Evolutionary conservation across 53 echinoderm and acorn worm species (phyloP).

Genomic region (Patiria pectinifera): DNA sequence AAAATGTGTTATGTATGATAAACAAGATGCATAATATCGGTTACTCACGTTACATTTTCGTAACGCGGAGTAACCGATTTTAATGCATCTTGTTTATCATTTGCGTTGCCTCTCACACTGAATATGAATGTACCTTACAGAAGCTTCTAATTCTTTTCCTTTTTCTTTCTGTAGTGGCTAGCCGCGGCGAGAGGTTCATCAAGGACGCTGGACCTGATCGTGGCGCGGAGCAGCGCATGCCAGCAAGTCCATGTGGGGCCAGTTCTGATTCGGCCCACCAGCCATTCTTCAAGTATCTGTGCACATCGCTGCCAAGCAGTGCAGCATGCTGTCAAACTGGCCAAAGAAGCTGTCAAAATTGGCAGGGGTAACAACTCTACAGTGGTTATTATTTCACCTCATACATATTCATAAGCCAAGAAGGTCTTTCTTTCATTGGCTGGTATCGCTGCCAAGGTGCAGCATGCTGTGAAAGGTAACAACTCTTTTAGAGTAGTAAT

Average conservation of each 20-base stretch:
- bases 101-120: too few relatives aligned
- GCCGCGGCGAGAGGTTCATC: slow-evolving; percentile 87
- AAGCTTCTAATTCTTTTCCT: neutral
- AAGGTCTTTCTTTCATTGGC: too few relatives aligned
- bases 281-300: slow-evolving; percentile 97
- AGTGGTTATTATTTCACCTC: too few relatives aligned
- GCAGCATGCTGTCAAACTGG: slow-evolving; percentile 79
- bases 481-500: too few relatives aligned
- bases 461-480: slow-evolving; percentile 87
- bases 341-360: slow-evolving; percentile 96
- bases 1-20: too few relatives aligned
- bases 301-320: slow-evolving; percentile 98
- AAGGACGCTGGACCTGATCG: slow-evolving; percentile 86
- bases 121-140: neutral
- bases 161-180: slow-evolving; percentile 74
- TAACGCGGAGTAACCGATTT: too few relatives aligned
- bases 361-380: slow-evolving; percentile 76
- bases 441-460: slow-evolving; percentile 96
- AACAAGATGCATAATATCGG: too few relatives aligned
- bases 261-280: slow-evolving; percentile 99
- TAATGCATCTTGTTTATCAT: too few relatives aligned
- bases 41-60: too few relatives aligned
- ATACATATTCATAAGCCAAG: too few relatives aligned
- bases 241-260: slow-evolving; percentile 99
- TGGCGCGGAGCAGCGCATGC: slow-evolving; percentile 93